Evolutionary conservation across 1,140 invertebrate species (phyloP), one percentile per base, ranked within the genome.

Genomic region (Dendroctonus ponderosae): DNA sequence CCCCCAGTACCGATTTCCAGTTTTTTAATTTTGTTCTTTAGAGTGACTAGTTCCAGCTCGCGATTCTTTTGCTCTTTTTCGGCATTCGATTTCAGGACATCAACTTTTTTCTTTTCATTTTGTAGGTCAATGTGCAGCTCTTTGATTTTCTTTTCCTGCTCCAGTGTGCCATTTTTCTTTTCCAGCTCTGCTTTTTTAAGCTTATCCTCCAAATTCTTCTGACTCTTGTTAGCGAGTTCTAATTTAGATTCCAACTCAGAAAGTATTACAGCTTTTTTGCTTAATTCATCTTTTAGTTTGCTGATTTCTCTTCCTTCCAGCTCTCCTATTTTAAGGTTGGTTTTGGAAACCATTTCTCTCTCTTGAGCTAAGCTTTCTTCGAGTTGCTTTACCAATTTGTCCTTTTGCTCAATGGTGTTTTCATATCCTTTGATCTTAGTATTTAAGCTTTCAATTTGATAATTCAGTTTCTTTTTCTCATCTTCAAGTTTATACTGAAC

Each of bases 11-110:
- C 82, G 67, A 85, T 82, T 75, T 89, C 86, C 37, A 88, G 74
- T 15, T 84, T 77, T 70, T 82, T 81, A 53, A 87, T 80, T 78
- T 89, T 89, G 40, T 82, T 85, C 71, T 86, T 88, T 8, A 91
- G 76, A 11, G 79, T 80, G 3, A 83, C 80, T 46, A 92, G 74
- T 77, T 91, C 89, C 5, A 82, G 79, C 70, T 90, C 88, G 72
- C 85, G 84, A 68, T 84, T 85, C 73, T 85, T 85, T n/a, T 82
- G 74, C 71, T 86, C 84, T 71, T 83, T 84, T 50, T 87, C 85
- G 46, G 85, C 82, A 52, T 84, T 82, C 12, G 78, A 71, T 72
- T 87, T 86, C 74, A 86, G 78, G 53, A 85, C 75, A 60, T 89
- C 87, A 49, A 84, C 60, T 74, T 84, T 85, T 71, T 86, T 87